Evolutionary conservation across 2,888 invertebrate genomes (phyloP).

Genomic region (Molorchus minor): DNA sequence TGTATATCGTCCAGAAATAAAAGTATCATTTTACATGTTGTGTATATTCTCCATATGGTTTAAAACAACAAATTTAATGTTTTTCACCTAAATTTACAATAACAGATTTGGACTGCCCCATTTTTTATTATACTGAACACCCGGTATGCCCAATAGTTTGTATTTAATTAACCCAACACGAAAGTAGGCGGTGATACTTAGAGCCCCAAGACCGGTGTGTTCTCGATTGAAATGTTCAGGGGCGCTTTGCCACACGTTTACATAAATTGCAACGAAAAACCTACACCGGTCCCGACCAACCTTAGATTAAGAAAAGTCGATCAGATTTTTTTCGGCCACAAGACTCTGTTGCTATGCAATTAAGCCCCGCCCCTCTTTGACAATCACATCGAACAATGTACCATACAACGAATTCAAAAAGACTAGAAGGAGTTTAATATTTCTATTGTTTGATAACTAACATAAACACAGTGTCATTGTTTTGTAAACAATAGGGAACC

Average conservation of each 20-base stretch:
- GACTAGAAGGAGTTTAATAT: no score
- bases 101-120: background rate
- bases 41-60: no score
- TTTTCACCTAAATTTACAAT: no score
- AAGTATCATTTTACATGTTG: no score
- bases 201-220: no score
- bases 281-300: slow-evolving; percentile 14
- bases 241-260: slow-evolving; percentile 13
- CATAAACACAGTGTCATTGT: no score
- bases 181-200: slow-evolving; percentile 13
- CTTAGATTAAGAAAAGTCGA: slow-evolving; percentile 23
- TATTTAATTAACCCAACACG: slow-evolving; percentile 11
- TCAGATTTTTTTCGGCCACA: slow-evolving; percentile 7
- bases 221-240: slow-evolving; percentile 18
- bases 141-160: background rate
- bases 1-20: no score
- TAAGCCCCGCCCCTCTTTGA: slow-evolving; percentile 13
- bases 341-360: slow-evolving; percentile 24
- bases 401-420: no score
- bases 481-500: no score
- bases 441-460: no score
- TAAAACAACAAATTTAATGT: no score
- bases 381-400: slow-evolving; percentile 26
- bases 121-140: background rate
- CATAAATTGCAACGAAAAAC: slow-evolving; percentile 1